Base-by-base conservation (phyloP, 2,888 invertebrate genomes). In the Stenodera caucasica region DNA sequence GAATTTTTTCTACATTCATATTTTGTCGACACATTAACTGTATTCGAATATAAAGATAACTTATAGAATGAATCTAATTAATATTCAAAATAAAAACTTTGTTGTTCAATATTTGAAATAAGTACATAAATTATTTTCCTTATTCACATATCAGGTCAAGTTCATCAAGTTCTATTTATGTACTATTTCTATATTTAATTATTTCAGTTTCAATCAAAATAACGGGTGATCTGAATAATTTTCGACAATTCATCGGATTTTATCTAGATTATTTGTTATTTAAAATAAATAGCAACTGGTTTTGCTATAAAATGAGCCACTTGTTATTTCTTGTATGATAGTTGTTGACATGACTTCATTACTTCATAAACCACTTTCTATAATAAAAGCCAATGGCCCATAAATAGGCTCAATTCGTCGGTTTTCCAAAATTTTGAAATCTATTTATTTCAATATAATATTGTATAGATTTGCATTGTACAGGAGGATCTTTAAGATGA, bases 41-140 rank as follows among this genome's bases (percentile, higher is more conserved):
- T n/a, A n/a, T n/a, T n/a, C n/a, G n/a, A n/a, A n/a, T n/a, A n/a
- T n/a, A n/a, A n/a, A n/a, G n/a, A n/a, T n/a, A n/a, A n/a, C n/a
- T n/a, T 12, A 35, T 14, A 35, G n/a, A 35, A 35, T 14, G 35
- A 35, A 40, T 40, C 21, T 55, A 40, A 60, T 55, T 55, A 55
- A 55, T 60, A 60, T 60, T 29, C 51, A 37, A 18, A 52, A 55
- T 50, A 50, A 40, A n/a, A n/a, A n/a, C n/a, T n/a, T n/a, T n/a
- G n/a, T n/a, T n/a, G n/a, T 23, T n/a, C 32, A 21, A 49, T 26
- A 26, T n/a, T 18, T 40, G 37, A 18, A 18, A 51, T 30, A 51
- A 7, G 26, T 30, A 5, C 33, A 33, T 40, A 9, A n/a, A n/a
- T n/a, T 15, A 40, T 40, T 15, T 40, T 18, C 7, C 18, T 40